Conservation (phyloP, 2,797 vertebrate genomes). For the Xiphorhynchus erythropygius region DNA sequence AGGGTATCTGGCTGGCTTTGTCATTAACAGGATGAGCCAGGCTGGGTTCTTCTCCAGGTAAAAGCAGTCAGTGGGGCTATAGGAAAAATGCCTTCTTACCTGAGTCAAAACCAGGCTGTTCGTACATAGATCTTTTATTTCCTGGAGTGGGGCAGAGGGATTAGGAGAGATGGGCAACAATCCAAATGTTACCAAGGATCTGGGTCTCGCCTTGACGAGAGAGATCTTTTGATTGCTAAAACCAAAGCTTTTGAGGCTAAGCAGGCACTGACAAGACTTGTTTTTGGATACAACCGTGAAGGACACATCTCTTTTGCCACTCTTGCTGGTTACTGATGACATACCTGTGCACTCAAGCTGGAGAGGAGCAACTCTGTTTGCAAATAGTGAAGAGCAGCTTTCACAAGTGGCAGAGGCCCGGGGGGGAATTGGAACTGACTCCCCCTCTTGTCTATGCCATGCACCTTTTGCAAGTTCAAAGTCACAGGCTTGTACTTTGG, state of each 20-base stretch:
- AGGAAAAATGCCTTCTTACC: background rate
- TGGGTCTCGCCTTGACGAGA: background rate
- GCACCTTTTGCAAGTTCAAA: background rate
- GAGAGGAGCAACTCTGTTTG: background rate
- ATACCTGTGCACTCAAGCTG: fast-evolving
- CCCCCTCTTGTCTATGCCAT: background rate
- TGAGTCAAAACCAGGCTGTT: background rate
- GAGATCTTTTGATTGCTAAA: background rate
- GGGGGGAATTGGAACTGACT: fast-evolving
- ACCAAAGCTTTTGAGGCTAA: fast-evolving
- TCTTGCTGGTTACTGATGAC: background rate
- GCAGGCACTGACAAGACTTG: background rate
- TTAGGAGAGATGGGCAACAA: background rate
- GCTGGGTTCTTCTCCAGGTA: background rate
- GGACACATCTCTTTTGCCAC: background rate
- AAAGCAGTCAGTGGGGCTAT: background rate
- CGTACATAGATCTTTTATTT: background rate
- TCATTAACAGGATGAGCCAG: background rate
- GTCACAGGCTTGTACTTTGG: background rate
- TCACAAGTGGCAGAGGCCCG: background rate
- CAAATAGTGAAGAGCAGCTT: background rate
- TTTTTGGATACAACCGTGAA: background rate
- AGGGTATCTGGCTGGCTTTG: background rate
- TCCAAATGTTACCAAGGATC: background rate
- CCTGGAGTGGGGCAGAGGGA: background rate